Evolutionary conservation across 2,888 invertebrate species (phyloP).

Genomic region (Eurois occulta): DNA sequence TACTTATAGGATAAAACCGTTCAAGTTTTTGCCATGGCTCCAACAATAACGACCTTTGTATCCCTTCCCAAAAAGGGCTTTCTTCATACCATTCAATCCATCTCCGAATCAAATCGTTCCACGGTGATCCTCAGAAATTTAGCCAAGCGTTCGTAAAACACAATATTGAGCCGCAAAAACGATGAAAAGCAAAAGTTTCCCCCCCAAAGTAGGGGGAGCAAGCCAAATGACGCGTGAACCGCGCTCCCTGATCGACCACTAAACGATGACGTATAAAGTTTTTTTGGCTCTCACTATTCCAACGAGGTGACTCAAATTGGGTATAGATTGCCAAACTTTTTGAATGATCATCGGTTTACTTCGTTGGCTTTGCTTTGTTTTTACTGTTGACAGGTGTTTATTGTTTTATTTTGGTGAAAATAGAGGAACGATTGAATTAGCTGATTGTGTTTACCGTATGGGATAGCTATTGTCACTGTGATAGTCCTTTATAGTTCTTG

Average conservation of each 20-base stretch:
- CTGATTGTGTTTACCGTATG: not conserved
- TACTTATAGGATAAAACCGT: slow-evolving; percentile 14
- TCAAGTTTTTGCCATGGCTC: slow-evolving; percentile 15
- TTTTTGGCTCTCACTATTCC: slow-evolving; percentile 65
- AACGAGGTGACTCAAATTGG: slow-evolving; percentile 61
- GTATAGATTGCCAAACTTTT: slow-evolving; percentile 47
- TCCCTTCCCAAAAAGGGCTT: slow-evolving; percentile 41
- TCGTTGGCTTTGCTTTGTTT: slow-evolving; percentile 41
- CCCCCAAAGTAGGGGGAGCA: slow-evolving; percentile 32
- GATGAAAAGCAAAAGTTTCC: slow-evolving; percentile 67
- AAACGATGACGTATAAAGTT: slow-evolving; percentile 75
- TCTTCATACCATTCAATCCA: slow-evolving; percentile 59
- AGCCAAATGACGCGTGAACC: slow-evolving; percentile 74
- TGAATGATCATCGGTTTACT: slow-evolving; percentile 37
- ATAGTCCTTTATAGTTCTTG: not conserved
- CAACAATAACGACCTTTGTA: slow-evolving; percentile 53
- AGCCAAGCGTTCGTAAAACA: slow-evolving; percentile 67
- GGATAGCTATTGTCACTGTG: not conserved
- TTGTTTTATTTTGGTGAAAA: slow-evolving; percentile 33
- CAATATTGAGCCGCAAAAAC: slow-evolving; percentile 70
- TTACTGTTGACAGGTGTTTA: slow-evolving; percentile 41
- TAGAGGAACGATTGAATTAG: not conserved
- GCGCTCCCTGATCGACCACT: slow-evolving; percentile 64
- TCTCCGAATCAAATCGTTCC: slow-evolving; percentile 64
- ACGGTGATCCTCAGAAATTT: slow-evolving; percentile 63